phyloP scores from a whole-genome alignment of 2,113 vertebrate species.

The Microcebus griseorufus region DNA sequence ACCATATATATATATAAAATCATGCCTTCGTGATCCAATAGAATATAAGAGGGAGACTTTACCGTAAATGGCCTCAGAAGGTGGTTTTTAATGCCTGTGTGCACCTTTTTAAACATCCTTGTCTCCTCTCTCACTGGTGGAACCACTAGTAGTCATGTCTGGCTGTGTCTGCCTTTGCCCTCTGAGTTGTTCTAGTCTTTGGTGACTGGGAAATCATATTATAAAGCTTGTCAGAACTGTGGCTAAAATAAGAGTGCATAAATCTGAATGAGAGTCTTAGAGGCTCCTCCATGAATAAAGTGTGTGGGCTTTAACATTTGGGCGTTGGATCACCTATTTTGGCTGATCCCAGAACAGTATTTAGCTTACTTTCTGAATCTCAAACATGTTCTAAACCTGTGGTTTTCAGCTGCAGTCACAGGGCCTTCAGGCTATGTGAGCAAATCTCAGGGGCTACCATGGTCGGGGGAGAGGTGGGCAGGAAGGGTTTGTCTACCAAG shows the following conservation, averaged over 20 bases:
- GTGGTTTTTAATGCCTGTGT: not conserved
- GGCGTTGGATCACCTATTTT: too few species aligned
- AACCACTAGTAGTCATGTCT: not conserved
- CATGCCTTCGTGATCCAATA: not conserved
- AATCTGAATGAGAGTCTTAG: not conserved
- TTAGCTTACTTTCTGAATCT: not conserved
- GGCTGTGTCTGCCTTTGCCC: not conserved
- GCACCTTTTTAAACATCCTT: not conserved
- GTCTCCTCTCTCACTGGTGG: not conserved
- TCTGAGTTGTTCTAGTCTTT: not conserved
- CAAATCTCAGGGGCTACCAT: too few species aligned
- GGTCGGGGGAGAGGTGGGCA: rapidly evolving
- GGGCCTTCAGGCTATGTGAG: not conserved
- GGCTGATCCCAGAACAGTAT: not conserved
- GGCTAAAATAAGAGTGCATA: not conserved
- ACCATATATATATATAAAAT: not conserved
- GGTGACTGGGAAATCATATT: not conserved
- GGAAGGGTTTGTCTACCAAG: not conserved
- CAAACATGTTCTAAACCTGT: not conserved
- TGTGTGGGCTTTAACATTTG: not conserved
- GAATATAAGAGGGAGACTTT: not conserved
- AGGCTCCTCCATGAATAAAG: not conserved
- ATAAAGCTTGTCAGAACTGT: not conserved
- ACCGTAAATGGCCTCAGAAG: not conserved
- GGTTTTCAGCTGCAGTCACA: not conserved